A percentile compares a stretch with the other conserved stretches of the same genome.
Conservation (phyloP, 2,113 vertebrate genomes). For the Marmota monax region DNA sequence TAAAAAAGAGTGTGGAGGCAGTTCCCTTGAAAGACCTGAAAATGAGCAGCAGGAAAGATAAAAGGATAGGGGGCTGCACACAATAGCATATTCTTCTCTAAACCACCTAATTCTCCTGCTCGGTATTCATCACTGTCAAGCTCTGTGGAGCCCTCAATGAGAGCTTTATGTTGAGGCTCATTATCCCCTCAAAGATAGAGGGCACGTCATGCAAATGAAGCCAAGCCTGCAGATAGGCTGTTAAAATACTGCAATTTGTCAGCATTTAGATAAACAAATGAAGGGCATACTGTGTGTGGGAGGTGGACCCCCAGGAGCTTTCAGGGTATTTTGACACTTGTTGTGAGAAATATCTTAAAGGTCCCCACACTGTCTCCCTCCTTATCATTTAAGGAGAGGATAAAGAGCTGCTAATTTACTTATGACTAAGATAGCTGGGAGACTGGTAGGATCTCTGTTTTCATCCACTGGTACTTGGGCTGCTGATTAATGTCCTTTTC, state of each 20-base stretch:
- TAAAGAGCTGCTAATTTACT: slow-evolving; percentile 75
- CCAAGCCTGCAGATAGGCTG: slow-evolving; percentile 87
- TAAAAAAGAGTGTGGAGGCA: slow-evolving; percentile 39
- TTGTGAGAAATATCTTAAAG: slow-evolving; percentile 84
- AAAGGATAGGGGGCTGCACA: slow-evolving; percentile 83
- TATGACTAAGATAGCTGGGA: slow-evolving; percentile 64
- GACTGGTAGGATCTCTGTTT: slow-evolving; percentile 63
- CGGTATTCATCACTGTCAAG: slow-evolving; percentile 90
- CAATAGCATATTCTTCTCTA: slow-evolving; percentile 89
- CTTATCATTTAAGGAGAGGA: slow-evolving; percentile 77
- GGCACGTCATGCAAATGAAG: slow-evolving; percentile 88
- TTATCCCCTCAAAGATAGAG: slow-evolving; percentile 90
- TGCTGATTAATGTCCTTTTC: slow-evolving; percentile 79
- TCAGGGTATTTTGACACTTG: slow-evolving; percentile 87
- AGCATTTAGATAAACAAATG: slow-evolving; percentile 93
- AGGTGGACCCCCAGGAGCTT: slow-evolving; percentile 83
- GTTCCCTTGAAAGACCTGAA: slow-evolving; percentile 88
- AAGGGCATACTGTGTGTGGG: slow-evolving; percentile 87
- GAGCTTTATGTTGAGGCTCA: slow-evolving; percentile 89
- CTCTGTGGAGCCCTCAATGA: slow-evolving; percentile 87
- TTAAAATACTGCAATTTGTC: slow-evolving; percentile 93
- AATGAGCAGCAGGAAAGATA: slow-evolving; percentile 89
- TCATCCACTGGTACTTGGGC: slow-evolving; percentile 72
- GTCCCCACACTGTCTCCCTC: slow-evolving; percentile 43
- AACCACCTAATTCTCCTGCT: slow-evolving; percentile 88